Evolutionary conservation across 2,797 vertebrate species (phyloP).

Genomic region (Otolemur crassicaudatus): DNA sequence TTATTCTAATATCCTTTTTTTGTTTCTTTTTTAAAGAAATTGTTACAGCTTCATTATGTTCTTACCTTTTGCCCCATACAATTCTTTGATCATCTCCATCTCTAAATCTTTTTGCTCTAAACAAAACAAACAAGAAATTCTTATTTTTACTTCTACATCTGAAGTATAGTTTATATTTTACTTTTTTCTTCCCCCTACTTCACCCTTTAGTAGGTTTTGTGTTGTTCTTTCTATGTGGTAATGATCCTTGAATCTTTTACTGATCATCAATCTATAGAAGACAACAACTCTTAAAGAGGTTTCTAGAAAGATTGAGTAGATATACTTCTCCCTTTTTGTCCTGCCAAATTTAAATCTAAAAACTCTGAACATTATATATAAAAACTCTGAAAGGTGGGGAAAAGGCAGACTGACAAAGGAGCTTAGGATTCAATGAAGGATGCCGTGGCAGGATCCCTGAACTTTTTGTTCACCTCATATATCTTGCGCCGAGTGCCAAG

Average conservation of each 20-base stretch:
- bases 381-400: background rate
- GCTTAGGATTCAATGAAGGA: background rate
- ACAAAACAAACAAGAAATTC: background rate
- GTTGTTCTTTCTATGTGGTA: background rate
- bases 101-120: background rate
- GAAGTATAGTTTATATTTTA: background rate
- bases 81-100: background rate
- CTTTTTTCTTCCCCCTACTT: background rate
- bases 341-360: background rate
- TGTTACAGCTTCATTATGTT: background rate
- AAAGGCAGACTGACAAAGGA: background rate
- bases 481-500: background rate
- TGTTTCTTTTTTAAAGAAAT: background rate
- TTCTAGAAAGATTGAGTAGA: background rate
- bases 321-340: background rate
- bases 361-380: background rate
- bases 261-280: background rate
- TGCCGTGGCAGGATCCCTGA: too few species aligned
- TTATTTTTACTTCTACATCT: background rate
- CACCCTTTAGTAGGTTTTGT: background rate
- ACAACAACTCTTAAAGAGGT: background rate
- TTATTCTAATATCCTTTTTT: background rate
- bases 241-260: conserved; percentile 41
- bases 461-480: background rate
- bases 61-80: background rate